These are phyloP conservation scores for Gymnobelideus leadbeateri DNA, from an alignment of 2,113 vertebrate species.

Conservation along the genomic window DNA sequence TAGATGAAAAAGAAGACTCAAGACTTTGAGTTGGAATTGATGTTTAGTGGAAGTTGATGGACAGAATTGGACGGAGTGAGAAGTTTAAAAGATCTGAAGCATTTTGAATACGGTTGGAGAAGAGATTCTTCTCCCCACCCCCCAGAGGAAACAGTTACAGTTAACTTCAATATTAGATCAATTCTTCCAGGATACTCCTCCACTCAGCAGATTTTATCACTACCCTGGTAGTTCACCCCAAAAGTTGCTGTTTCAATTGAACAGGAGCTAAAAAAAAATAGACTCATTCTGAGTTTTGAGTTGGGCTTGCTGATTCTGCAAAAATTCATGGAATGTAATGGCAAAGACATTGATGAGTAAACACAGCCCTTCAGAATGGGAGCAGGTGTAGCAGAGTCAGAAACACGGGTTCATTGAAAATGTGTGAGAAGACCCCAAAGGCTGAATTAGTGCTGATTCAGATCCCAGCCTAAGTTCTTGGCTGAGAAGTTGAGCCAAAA, in stretches of 20 bases:
- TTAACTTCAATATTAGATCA: background rate
- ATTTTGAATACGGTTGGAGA: constrained; percentile 21
- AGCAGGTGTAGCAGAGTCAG: background rate
- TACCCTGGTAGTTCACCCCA: background rate
- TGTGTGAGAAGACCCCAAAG: constrained; percentile 30
- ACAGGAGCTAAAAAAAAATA: constrained; percentile 1
- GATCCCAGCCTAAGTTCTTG: background rate
- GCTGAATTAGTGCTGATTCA: constrained; percentile 26
- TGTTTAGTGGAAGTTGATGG: constrained; percentile 4
- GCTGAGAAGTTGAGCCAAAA: background rate
- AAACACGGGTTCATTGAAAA: background rate
- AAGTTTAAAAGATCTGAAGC: background rate
- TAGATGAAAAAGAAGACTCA: background rate
- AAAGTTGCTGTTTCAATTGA: background rate
- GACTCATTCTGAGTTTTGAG: constrained; percentile 20
- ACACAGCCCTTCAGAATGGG: background rate
- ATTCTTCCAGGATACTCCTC: background rate
- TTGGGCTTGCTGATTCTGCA: constrained; percentile 24
- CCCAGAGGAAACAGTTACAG: background rate
- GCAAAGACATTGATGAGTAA: background rate
- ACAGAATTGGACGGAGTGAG: constrained; percentile 21
- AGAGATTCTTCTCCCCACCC: background rate
- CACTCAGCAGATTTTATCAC: background rate
- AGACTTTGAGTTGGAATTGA: background rate
- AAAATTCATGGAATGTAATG: background rate